A percentile compares a stretch with the other conserved stretches of the same genome.
phyloP scores from a whole-genome alignment of 2,113 vertebrate genomes.

The Rattus rattus region DNA sequence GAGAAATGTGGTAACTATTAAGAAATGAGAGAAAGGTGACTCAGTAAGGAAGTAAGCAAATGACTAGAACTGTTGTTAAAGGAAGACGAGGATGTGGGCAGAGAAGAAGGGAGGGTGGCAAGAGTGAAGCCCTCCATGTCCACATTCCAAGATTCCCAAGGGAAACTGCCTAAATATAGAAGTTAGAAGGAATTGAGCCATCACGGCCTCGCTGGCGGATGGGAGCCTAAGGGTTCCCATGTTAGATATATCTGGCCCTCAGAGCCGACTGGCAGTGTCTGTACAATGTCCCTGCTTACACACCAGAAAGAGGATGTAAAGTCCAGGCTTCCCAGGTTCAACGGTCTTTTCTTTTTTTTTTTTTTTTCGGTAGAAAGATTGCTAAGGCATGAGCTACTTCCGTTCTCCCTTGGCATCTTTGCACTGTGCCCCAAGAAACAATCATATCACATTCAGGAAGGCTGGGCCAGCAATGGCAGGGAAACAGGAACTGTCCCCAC shows the following conservation, averaged over 20 bases:
- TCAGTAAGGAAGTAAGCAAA: neutral
- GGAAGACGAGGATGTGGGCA: neutral
- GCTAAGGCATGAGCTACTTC: constrained; percentile 87
- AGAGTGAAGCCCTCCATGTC: neutral
- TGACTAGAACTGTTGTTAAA: neutral
- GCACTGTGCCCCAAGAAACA: constrained; percentile 88
- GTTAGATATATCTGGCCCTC: constrained; percentile 21
- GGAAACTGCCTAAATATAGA: neutral
- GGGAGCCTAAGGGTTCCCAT: neutral
- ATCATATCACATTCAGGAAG: constrained; percentile 90
- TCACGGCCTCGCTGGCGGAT: neutral
- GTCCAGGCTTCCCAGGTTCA: constrained; percentile 82
- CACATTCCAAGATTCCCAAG: neutral
- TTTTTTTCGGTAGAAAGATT: constrained; percentile 81
- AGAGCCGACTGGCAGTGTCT: neutral
- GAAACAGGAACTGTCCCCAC: constrained; percentile 89
- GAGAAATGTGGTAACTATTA: constrained; percentile 5
- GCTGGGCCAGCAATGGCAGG: constrained; percentile 84
- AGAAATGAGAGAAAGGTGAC: neutral
- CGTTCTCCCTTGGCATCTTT: constrained; percentile 88
- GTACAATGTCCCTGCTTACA: constrained; percentile 62
- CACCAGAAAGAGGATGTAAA: constrained; percentile 77
- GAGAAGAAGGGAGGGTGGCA: neutral
- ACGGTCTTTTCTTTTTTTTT: constrained; percentile 79
- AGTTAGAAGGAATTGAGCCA: constrained; percentile 5